Conservation (phyloP, 2,113 vertebrate genomes). For the Oncorhynchus gorbuscha region DNA sequence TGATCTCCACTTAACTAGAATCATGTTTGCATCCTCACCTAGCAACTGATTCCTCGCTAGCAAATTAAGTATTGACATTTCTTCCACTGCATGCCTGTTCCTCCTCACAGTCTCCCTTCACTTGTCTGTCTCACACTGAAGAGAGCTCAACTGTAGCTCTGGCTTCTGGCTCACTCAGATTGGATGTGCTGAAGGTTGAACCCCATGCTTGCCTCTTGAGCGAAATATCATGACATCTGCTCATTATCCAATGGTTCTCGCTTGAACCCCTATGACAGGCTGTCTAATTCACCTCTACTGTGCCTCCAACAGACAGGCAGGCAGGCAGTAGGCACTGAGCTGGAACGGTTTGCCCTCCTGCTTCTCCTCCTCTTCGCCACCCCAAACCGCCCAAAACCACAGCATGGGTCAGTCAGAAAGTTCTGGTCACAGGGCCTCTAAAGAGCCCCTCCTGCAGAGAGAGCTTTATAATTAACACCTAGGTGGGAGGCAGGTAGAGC, state of each 20-base stretch:
- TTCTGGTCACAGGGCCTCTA: not conserved
- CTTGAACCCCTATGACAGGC: slow-evolving; percentile 52
- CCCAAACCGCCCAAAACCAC: slow-evolving; percentile 1
- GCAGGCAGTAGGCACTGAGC: slow-evolving; percentile 28
- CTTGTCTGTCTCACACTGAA: not conserved
- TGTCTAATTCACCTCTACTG: slow-evolving; percentile 62
- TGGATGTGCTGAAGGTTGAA: slow-evolving; percentile 50
- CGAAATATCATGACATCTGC: slow-evolving; percentile 67
- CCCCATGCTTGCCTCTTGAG: slow-evolving; percentile 47
- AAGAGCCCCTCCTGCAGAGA: slow-evolving; percentile 12
- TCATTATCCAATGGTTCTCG: slow-evolving; percentile 56
- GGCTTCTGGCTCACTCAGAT: slow-evolving; percentile 24
- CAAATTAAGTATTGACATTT: slow-evolving; percentile 35
- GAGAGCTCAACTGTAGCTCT: not conserved
- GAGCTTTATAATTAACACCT: slow-evolving; percentile 72
- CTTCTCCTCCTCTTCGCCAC: slow-evolving; percentile 7
- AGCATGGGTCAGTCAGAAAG: slow-evolving; percentile 29
- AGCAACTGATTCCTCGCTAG: not conserved
- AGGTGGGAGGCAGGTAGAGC: slow-evolving; percentile 58
- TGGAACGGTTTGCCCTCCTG: slow-evolving; percentile 36
- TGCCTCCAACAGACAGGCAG: slow-evolving; percentile 42
- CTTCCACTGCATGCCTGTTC: slow-evolving; percentile 29
- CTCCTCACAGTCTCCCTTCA: slow-evolving; percentile 28
- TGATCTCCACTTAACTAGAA: not conserved
- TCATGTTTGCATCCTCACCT: not conserved